Conservation (phyloP, 2,113 vertebrate species). For the Cardinalis cardinalis region DNA sequence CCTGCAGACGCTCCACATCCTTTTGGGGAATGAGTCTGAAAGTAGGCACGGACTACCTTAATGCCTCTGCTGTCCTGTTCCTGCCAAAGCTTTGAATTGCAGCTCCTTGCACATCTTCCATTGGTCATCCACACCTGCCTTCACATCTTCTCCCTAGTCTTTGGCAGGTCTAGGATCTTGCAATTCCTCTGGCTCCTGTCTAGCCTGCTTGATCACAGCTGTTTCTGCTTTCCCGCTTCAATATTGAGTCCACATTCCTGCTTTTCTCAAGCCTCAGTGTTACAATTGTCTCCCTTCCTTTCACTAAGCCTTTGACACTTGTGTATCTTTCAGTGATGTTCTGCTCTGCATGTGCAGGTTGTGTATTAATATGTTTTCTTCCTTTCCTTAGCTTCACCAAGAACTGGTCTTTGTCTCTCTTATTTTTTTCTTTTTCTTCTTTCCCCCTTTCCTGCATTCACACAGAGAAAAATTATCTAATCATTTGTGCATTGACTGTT, state of each 20-base stretch:
- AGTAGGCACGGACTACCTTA: background rate
- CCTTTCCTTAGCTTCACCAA: background rate
- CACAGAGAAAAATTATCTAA: background rate
- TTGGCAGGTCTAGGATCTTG: background rate
- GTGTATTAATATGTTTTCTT: background rate
- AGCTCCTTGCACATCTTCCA: background rate
- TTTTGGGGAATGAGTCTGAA: background rate
- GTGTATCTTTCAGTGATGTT: background rate
- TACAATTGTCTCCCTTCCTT: background rate
- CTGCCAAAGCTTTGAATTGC: background rate
- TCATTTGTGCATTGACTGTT: background rate
- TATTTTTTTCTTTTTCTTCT: background rate
- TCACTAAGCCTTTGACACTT: background rate
- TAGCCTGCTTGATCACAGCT: background rate
- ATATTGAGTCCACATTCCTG: background rate
- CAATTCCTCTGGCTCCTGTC: background rate
- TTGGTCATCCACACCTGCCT: background rate
- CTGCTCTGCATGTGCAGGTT: background rate
- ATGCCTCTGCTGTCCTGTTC: background rate
- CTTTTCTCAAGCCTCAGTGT: background rate
- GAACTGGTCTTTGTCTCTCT: background rate
- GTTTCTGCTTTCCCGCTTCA: background rate
- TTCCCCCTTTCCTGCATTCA: rapidly evolving
- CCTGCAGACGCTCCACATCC: background rate
- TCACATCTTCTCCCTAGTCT: background rate